A percentile compares a stretch with the other conserved stretches of the same genome.
Evolutionary conservation across 2,113 vertebrate genomes (phyloP).

Genomic region (Pelusios castaneus): DNA sequence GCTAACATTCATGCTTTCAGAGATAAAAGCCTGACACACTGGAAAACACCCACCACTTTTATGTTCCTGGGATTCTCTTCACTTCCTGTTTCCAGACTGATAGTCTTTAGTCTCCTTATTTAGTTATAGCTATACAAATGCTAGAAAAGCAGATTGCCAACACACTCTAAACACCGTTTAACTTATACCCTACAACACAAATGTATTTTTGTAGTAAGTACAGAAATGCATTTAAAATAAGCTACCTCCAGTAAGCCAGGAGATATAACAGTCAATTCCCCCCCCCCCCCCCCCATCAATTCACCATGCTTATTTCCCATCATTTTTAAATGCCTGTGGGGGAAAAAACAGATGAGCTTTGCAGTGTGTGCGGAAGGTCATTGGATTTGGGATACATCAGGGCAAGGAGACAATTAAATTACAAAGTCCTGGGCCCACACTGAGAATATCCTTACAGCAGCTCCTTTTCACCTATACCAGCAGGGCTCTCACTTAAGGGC

Average conservation of each 20-base stretch:
- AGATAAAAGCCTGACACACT: not conserved
- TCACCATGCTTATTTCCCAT: not conserved
- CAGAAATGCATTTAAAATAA: not conserved
- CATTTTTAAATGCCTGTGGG: not conserved
- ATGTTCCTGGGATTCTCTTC: not conserved
- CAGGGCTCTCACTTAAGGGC: not conserved
- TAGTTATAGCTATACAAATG: not conserved
- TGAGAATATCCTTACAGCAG: not conserved
- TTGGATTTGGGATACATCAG: not conserved
- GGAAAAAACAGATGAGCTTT: not conserved
- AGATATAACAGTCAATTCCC: not conserved
- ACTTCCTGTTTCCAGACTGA: not conserved
- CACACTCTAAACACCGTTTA: not conserved
- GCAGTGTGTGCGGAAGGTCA: not conserved
- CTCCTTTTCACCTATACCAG: not conserved
- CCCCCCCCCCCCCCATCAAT: not conserved
- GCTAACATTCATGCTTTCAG: not conserved
- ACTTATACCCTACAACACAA: not conserved
- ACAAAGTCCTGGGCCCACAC: not conserved
- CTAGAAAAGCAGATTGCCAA: not conserved
- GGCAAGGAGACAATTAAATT: not conserved
- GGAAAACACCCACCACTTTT: not conserved
- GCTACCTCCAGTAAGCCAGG: not conserved
- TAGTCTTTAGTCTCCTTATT: not conserved
- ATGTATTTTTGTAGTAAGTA: not conserved